phyloP scores from a whole-genome alignment of 2,797 vertebrate genomes.

The Trachops cirrhosus region DNA sequence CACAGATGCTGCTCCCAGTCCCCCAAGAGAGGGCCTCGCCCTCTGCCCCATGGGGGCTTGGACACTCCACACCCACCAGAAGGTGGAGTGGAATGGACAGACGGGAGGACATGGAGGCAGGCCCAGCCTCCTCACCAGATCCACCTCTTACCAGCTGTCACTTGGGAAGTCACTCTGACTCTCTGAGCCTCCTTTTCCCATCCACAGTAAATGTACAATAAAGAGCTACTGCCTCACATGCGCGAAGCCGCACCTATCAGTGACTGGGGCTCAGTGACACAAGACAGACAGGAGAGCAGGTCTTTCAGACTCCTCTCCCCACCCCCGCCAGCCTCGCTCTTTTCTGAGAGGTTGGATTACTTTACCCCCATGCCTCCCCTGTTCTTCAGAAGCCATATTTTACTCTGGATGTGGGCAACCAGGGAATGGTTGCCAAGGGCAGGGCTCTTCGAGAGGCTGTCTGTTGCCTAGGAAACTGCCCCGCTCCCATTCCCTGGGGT shows the following conservation, averaged over 20 bases:
- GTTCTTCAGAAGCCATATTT: conserved; percentile 56
- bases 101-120: too few relatives aligned
- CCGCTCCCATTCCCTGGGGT: neutral
- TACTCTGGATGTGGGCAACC: neutral
- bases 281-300: neutral
- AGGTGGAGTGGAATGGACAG: neutral
- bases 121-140: neutral
- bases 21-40: neutral
- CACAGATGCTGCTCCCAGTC: neutral
- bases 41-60: neutral
- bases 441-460: conserved; percentile 34
- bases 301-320: neutral
- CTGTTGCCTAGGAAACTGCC: conserved; percentile 70
- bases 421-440: conserved; percentile 54
- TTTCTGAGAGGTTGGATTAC: neutral
- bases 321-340: neutral
- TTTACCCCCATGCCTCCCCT: neutral
- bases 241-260: neutral
- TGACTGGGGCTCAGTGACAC: neutral
- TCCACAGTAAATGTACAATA: neutral
- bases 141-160: neutral
- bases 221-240: neutral
- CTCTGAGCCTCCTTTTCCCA: neutral
- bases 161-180: neutral
- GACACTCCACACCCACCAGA: neutral